Evolutionary conservation across 2,113 vertebrate species (phyloP), one percentile per base, ranked within the genome.

Genomic region (Sylvilagus bachmani): DNA sequence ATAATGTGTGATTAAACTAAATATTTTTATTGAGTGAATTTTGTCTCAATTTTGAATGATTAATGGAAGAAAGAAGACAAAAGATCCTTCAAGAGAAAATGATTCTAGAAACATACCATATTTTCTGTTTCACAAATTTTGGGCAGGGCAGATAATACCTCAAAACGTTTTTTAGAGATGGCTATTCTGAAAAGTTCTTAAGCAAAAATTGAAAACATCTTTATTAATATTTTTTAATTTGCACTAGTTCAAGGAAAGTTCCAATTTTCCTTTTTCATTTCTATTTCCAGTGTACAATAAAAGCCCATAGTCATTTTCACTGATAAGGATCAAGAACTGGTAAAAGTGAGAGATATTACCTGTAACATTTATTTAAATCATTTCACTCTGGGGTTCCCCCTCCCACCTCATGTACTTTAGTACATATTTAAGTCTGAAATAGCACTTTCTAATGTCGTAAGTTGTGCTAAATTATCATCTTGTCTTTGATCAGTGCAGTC

Each of bases 101-200:
- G 5, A n/a, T 81, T 75, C 53, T 69, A 74, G 8, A 85, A 93
- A 83, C 79, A 88, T 13, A 86, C 1, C 7, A 55, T 13, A 33
- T 92, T 92, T 93, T 86, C 24, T 70, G 10, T 58, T 67, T 92
- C 17, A 66, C 31, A 94, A 61, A 67, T 66, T 90, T 92, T 79
- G 25, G 6, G 77, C 22, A 44, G 2, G 17, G 10, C 75, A 88
- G 17, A 86, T 29, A 87, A 82, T 4, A 87, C 16, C 66, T 94
- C 51, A 55, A 64, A 88, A 89, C 17, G 16, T 14, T 81, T 95
- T 79, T 84, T 3, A 90, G 58, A 84, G 13, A 4, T 80, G 62
- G 53, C 2, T 31, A 33, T 49, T 91, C 27, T 77, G 7, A 81
- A 79, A 44, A 31, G 1, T 14, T 61, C 67, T 79, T 49, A 49